Conservation (phyloP, 2,113 vertebrate genomes). For the Elaphurus davidianus region DNA sequence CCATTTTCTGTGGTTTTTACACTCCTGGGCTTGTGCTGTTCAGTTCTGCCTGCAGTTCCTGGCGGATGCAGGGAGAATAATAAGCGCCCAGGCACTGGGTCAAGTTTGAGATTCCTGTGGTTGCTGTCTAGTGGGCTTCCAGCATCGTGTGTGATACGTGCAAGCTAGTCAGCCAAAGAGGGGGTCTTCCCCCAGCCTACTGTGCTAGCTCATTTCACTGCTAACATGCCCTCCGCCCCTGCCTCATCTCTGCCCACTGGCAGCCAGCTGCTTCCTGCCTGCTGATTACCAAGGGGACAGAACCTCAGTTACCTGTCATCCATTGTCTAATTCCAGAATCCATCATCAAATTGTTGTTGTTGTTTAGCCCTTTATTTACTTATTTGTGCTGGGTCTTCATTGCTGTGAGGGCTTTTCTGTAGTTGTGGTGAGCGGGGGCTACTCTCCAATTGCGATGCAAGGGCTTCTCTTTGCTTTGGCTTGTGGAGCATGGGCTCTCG, state of each 20-base stretch:
- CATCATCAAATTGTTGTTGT: not conserved
- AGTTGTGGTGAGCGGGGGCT: not conserved
- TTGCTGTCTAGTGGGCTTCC: not conserved
- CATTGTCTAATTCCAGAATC: not conserved
- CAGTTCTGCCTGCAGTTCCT: not conserved
- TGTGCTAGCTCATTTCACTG: not conserved
- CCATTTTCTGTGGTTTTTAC: not conserved
- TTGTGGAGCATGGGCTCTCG: accelerated
- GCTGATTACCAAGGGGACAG: not conserved
- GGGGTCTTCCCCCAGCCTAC: not conserved
- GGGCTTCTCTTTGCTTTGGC: not conserved
- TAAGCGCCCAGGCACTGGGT: not conserved
- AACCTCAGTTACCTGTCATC: not conserved
- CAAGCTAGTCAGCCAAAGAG: not conserved
- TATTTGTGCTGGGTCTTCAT: not conserved
- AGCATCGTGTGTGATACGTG: not conserved
- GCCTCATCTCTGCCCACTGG: not conserved
- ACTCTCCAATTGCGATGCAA: accelerated
- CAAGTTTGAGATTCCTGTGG: not conserved
- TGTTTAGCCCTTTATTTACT: not conserved
- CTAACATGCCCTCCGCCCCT: not conserved
- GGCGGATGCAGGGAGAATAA: not conserved
- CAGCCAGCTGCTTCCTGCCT: not conserved
- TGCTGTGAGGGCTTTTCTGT: not conserved
- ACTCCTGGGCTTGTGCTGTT: not conserved